Evolutionary conservation across 2,888 invertebrate genomes (phyloP).

Genomic region (Nipponacmea schrenckii): DNA sequence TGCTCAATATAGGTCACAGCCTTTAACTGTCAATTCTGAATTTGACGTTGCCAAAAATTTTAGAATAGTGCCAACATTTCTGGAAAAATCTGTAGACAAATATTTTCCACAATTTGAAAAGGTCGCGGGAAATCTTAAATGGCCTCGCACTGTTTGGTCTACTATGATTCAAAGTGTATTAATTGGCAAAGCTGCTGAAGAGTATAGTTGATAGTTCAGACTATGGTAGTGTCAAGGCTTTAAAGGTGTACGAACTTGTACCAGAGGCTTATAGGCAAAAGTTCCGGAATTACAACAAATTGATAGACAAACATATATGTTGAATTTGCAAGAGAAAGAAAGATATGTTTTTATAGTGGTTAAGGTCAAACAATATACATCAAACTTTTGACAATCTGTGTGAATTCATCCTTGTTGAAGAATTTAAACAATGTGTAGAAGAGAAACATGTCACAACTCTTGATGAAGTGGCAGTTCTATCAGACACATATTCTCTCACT

Average conservation of each 20-base stretch:
- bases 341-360: slow-evolving; percentile 13
- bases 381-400: slow-evolving; percentile 9
- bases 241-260: slow-evolving; percentile 34
- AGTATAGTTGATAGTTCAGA: no score
- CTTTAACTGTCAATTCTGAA: no score
- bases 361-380: not conserved
- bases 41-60: no score
- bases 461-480: slow-evolving; percentile 21
- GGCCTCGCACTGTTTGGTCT: not conserved
- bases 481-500: slow-evolving; percentile 13
- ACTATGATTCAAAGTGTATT: no score
- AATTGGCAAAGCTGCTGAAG: no score
- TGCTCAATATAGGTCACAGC: no score
- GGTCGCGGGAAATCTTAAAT: not conserved
- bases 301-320: no score
- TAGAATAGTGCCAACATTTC: no score
- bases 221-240: slow-evolving; percentile 13
- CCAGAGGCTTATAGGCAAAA: slow-evolving; percentile 34
- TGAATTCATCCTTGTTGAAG: slow-evolving; percentile 17
- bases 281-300: slow-evolving; percentile 26
- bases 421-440: slow-evolving; percentile 20
- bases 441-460: slow-evolving; percentile 13
- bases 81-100: not conserved
- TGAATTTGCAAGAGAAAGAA: slow-evolving; percentile 30
- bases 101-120: not conserved